Evolutionary conservation across 1,140 invertebrate genomes (phyloP).

Genomic region (Paraescarpia echinospica): DNA sequence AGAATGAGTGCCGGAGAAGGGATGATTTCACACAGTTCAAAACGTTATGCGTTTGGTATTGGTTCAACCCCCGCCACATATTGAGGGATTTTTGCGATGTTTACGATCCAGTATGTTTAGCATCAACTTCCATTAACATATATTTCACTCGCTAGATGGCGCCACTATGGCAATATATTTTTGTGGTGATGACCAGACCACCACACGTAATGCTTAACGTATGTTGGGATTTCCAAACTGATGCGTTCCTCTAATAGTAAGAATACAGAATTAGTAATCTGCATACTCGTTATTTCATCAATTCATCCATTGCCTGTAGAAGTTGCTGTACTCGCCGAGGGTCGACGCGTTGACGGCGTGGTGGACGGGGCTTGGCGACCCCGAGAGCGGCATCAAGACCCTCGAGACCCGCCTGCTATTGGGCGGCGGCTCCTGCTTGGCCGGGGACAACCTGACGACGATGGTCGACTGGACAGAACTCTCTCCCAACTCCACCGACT

Average conservation of each 20-base stretch:
- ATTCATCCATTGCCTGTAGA: background rate
- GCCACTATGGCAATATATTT: background rate
- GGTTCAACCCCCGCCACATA: no score
- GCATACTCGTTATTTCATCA: background rate
- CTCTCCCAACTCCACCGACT: background rate
- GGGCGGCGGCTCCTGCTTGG: background rate
- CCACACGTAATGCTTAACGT: no score
- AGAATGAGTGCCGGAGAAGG: no score
- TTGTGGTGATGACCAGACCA: background rate
- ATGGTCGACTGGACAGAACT: background rate
- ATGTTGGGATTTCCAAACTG: background rate
- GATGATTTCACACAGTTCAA: no score
- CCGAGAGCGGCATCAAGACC: background rate
- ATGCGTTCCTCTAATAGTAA: background rate
- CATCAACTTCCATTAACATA: no score
- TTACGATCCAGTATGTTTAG: no score
- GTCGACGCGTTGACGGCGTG: background rate
- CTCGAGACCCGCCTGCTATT: background rate
- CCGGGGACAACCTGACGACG: background rate
- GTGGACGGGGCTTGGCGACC: background rate
- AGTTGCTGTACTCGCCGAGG: background rate
- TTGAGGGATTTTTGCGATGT: no score
- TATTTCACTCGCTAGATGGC: no score
- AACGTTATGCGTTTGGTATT: no score
- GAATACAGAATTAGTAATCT: no score